Base-by-base conservation (phyloP, 2,797 vertebrate species). In the Cynopterus sphinx region DNA sequence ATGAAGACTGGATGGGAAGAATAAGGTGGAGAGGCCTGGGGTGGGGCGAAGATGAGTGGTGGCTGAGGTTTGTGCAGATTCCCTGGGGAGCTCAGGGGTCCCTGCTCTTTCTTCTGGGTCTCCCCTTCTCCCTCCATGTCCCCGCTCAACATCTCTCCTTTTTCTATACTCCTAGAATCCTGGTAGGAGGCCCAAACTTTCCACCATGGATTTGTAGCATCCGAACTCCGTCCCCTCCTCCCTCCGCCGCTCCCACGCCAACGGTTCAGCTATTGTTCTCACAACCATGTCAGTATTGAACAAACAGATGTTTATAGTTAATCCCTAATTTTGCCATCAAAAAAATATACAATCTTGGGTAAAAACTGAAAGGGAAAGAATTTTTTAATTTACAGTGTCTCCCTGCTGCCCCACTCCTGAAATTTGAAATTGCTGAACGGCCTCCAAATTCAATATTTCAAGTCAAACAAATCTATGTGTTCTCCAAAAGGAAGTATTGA, bases 261-360 rank as follows among this genome's bases (percentile, higher is more conserved):
- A 82, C 94, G 96, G 87, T 86, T 95, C 51, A 74, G 83, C 95
- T 95, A 90, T 96, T 93, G 94, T 97, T 97, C 94, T 96, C 85
- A 67, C 90, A 92, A 95, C 92, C 82, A 55, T 36, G 77, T 87
- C 63, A 87, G 65, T 92, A 97, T 95, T 24, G 71, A 96, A 97
- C 97, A 98, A 98, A 91, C 90, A 97, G 95, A 96, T 98, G 97
- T 98, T 98, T 96, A 97, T 98, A 97, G 96, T 98, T 98, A 96
- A 98, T 96, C 90, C 90, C 90, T 97, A 97, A 96, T 98, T 97
- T 97, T 97, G 91, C 92, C 94, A 96, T 96, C 87, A 97, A 97
- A 97, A 97, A 98, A 98, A 95, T 96, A 90, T 75, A 87, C 87
- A 97, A 51, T 97, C 96, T 93, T 91, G 84, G 90, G 92, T 97